Evolutionary conservation across 1,140 invertebrate genomes (phyloP).

Genomic region (Protaetia brevitarsis): DNA sequence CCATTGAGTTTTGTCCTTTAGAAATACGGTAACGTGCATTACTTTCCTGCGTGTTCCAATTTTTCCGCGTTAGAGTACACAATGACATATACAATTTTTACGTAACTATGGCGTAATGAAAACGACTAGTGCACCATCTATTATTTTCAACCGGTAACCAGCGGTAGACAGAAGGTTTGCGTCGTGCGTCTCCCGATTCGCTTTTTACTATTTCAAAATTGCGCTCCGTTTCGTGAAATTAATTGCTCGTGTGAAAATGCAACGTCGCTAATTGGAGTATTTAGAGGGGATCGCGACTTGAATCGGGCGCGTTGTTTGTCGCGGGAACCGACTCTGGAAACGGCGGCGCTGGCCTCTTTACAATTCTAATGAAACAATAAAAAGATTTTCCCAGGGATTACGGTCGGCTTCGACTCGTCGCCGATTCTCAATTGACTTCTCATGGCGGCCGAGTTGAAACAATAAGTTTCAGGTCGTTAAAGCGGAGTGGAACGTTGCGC

Average conservation of each 20-base stretch:
- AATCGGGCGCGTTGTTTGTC: neutral
- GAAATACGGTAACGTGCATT: too few relatives aligned
- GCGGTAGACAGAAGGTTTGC: too few relatives aligned
- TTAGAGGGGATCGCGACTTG: neutral
- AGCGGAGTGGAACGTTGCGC: neutral
- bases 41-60: too few relatives aligned
- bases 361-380: conserved; percentile 17
- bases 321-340: neutral
- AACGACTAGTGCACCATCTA: too few relatives aligned
- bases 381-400: conserved; percentile 16
- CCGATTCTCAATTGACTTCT: conserved; percentile 11
- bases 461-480: conserved; percentile 15
- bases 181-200: too few relatives aligned
- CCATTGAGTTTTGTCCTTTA: too few relatives aligned
- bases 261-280: conserved; percentile 5
- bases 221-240: neutral
- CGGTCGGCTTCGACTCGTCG: neutral
- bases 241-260: conserved; percentile 16
- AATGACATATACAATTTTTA: too few relatives aligned
- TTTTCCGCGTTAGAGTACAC: too few relatives aligned
- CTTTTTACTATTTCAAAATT: neutral
- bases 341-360: conserved; percentile 3
- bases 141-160: too few relatives aligned
- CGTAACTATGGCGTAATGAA: too few relatives aligned
- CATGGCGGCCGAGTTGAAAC: neutral